phyloP scores from a whole-genome alignment of 2,113 vertebrate species.

The Brachypodius melanocephalos region DNA sequence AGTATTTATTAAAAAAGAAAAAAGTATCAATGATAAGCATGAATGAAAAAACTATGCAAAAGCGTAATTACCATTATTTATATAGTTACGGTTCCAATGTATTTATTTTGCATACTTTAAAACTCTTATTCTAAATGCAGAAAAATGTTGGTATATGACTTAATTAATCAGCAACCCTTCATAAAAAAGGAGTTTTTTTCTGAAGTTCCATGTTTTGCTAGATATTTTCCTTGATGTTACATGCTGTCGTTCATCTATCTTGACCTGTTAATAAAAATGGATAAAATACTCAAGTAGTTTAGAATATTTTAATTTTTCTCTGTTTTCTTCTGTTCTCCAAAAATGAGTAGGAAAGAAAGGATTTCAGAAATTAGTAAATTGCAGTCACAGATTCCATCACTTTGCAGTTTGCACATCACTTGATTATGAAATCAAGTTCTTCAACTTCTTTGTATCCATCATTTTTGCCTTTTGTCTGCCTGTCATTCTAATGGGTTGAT shows the following conservation, averaged over 20 bases:
- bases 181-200: accelerated
- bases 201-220: not conserved
- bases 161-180: not conserved
- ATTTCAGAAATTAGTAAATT: not conserved
- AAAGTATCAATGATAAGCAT: not conserved
- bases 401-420: not conserved
- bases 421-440: not conserved
- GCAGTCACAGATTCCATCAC: not conserved
- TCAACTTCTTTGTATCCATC: not conserved
- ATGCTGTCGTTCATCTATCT: not conserved
- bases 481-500: accelerated
- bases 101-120: not conserved
- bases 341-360: not conserved
- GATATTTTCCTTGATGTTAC: not conserved
- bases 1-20: not conserved
- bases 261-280: not conserved
- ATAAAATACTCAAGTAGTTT: not conserved
- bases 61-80: not conserved
- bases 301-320: not conserved
- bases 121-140: not conserved
- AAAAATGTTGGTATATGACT: not conserved
- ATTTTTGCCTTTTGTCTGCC: not conserved
- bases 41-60: not conserved
- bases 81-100: not conserved
- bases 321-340: not conserved